Evolutionary conservation across 2,888 invertebrate genomes (phyloP).

Genomic region (Diadromus collaris): DNA sequence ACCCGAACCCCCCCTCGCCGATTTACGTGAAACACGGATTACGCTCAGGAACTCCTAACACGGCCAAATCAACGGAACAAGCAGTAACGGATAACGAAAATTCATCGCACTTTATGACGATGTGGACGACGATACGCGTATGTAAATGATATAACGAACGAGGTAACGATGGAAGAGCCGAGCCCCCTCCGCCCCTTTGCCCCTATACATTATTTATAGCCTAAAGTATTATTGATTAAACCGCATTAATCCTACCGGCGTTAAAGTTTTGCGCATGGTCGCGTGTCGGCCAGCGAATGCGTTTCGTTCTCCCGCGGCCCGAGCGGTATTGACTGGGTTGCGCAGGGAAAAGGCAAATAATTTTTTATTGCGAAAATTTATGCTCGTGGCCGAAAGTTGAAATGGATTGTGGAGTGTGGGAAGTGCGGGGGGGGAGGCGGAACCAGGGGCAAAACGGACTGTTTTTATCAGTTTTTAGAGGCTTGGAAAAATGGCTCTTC

Average conservation of each 20-base stretch:
- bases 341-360: conserved; percentile 41
- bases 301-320: too few species aligned
- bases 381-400: conserved; percentile 17
- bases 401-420: not conserved
- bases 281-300: not conserved
- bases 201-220: conserved; percentile 39
- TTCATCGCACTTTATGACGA: conserved; percentile 34
- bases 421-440: conserved; percentile 1
- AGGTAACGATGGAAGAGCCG: conserved; percentile 27
- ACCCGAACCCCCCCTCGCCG: too few species aligned
- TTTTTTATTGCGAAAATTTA: conserved; percentile 28
- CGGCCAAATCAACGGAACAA: conserved; percentile 30
- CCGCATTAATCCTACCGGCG: conserved; percentile 13
- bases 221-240: conserved; percentile 40
- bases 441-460: not conserved
- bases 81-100: conserved; percentile 4
- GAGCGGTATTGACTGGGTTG: conserved; percentile 6
- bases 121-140: conserved; percentile 1
- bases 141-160: conserved; percentile 27
- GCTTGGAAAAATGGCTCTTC: too few species aligned
- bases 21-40: conserved; percentile 48
- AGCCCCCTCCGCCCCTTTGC: not conserved
- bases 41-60: conserved; percentile 11
- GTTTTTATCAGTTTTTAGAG: too few species aligned
- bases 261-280: conserved; percentile 11